Evolutionary conservation across 2,888 invertebrate species (phyloP).

Genomic region (Oligia latruncula): DNA sequence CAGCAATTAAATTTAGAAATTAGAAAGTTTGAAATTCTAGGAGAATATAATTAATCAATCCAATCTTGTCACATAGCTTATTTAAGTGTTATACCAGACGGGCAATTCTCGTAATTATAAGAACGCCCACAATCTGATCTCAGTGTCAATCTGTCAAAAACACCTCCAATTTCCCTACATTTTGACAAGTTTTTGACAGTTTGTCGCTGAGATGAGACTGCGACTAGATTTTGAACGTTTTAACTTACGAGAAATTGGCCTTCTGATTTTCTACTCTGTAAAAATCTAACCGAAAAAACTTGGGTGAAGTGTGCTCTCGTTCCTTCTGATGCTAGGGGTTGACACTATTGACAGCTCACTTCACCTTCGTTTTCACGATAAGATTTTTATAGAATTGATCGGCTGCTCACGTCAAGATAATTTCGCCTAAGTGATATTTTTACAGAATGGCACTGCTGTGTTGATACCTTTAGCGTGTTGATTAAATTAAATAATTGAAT

Average conservation of each 20-base stretch:
- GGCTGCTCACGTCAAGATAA: too few species aligned
- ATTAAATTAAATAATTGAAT: neutral
- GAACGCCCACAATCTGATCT: too few species aligned
- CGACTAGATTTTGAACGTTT: too few species aligned
- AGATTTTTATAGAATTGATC: too few species aligned
- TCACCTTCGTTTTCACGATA: too few species aligned
- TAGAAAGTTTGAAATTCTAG: neutral
- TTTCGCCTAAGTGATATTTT: neutral
- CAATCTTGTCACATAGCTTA: neutral
- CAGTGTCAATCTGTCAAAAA: too few species aligned
- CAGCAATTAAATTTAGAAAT: neutral
- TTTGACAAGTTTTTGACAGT: too few species aligned
- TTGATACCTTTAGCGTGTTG: neutral
- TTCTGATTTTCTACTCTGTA: neutral
- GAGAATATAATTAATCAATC: neutral
- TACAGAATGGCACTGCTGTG: neutral
- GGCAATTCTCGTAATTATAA: too few species aligned
- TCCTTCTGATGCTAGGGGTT: neutral
- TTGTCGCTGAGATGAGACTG: too few species aligned
- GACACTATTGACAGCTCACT: neutral
- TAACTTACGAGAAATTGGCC: too few species aligned
- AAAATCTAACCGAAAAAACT: neutral
- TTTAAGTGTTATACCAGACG: neutral
- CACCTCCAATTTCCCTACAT: too few species aligned
- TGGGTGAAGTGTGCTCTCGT: neutral